These are phyloP conservation scores for Apistogramma diplotaenia DNA, from an alignment of 2,113 vertebrate species.

Conservation along the genomic window DNA sequence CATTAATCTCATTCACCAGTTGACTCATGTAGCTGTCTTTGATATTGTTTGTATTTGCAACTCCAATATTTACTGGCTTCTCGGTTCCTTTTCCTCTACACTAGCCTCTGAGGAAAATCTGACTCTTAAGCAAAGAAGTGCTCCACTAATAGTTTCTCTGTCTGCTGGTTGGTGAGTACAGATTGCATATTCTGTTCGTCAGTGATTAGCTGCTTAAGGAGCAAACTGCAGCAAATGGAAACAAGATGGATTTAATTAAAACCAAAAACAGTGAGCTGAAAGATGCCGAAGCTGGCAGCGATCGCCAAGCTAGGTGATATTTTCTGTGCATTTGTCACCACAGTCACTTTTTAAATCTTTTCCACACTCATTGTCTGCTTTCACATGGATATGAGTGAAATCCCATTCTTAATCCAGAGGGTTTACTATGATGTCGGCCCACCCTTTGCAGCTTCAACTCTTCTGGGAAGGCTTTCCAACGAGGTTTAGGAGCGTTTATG, in stretches of 20 bases:
- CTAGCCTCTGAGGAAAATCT: not conserved
- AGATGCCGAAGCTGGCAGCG: not conserved
- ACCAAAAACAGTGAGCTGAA: not conserved
- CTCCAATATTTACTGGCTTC: not conserved
- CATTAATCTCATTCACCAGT: not conserved
- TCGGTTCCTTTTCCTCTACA: not conserved
- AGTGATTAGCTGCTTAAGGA: not conserved
- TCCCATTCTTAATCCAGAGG: too few relatives aligned
- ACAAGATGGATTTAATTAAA: not conserved
- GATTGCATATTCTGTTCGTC: not conserved
- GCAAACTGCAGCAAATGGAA: not conserved
- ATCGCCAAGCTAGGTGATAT: not conserved
- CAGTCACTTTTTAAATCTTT: not conserved
- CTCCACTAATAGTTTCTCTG: not conserved
- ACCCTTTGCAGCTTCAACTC: too few relatives aligned
- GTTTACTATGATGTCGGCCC: too few relatives aligned
- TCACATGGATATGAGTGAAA: too few relatives aligned
- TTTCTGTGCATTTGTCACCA: not conserved
- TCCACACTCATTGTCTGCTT: not conserved
- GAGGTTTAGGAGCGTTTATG: too few relatives aligned
- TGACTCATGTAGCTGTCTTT: not conserved
- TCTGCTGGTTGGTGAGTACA: not conserved
- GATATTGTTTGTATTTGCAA: not conserved
- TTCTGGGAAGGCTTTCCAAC: too few relatives aligned
- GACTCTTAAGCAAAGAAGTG: not conserved